Conservation (phyloP, 2,888 invertebrate genomes). For the Ornithoptera priamus region DNA sequence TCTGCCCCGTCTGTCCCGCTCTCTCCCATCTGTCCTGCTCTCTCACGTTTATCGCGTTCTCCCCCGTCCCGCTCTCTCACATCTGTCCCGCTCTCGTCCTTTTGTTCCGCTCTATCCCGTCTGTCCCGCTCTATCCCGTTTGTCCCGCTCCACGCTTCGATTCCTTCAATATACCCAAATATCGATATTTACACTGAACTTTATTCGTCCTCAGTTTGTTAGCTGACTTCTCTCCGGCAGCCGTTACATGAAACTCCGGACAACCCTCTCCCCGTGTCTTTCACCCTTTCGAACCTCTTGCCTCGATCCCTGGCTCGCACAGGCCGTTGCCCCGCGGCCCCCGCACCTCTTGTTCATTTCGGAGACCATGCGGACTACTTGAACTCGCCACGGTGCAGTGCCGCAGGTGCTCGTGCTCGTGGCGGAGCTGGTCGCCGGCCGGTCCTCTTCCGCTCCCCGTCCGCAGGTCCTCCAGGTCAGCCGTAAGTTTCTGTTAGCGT, state of each 20-base stretch:
- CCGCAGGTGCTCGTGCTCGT: neutral
- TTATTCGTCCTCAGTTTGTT: neutral
- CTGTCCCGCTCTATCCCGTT: too few species aligned
- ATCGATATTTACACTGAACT: too few species aligned
- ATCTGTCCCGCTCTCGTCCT: too few species aligned
- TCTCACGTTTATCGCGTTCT: too few species aligned
- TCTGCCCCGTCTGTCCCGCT: neutral
- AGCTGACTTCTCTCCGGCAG: neutral
- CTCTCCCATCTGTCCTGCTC: too few species aligned
- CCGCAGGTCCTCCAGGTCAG: constrained; percentile 7
- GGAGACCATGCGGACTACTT: neutral
- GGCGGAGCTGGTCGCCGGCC: neutral
- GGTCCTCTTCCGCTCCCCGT: neutral
- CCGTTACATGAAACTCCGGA: too few species aligned
- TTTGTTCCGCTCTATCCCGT: too few species aligned
- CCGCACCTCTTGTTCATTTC: constrained; percentile 44
- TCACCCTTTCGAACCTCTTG: neutral
- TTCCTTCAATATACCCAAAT: too few species aligned
- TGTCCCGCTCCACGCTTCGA: too few species aligned
- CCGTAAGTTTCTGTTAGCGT: constrained; percentile 50
- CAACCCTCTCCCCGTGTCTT: too few species aligned
- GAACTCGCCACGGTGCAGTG: neutral
- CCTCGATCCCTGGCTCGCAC: constrained; percentile 24
- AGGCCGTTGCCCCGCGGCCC: constrained; percentile 44
- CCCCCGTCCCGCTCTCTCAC: too few species aligned